Evolutionary conservation across 2,888 invertebrate species (phyloP).

Genomic region (Biston stratarius): DNA sequence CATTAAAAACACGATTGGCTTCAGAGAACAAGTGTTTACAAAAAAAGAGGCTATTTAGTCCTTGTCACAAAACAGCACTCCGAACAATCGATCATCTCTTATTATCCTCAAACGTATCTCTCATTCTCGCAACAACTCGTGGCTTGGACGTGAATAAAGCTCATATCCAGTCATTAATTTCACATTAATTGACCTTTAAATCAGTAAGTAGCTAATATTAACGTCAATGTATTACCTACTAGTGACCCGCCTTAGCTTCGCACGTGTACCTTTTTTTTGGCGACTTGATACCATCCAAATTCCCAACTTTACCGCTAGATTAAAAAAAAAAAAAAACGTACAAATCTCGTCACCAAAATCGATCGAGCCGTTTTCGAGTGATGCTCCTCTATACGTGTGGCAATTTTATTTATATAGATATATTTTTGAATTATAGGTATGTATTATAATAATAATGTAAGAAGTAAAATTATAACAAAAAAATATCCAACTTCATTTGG

Average conservation of each 20-base stretch:
- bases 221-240: slow-evolving; percentile 11
- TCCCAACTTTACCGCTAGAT: too few species aligned
- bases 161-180: neutral
- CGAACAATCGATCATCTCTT: slow-evolving; percentile 29
- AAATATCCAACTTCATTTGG: too few species aligned
- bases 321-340: too few species aligned
- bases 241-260: too few species aligned
- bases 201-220: slow-evolving; percentile 31
- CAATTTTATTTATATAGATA: too few species aligned
- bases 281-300: too few species aligned
- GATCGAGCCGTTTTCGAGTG: too few species aligned
- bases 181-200: slow-evolving; percentile 4
- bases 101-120: slow-evolving; percentile 9
- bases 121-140: neutral
- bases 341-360: too few species aligned
- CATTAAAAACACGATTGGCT: slow-evolving; percentile 29
- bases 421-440: neutral
- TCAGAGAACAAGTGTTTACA: slow-evolving; percentile 32
- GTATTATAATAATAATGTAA: too few species aligned
- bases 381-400: too few species aligned
- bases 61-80: slow-evolving; percentile 29
- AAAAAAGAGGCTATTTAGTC: slow-evolving; percentile 24
- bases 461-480: too few species aligned
- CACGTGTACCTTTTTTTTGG: too few species aligned
- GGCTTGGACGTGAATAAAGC: neutral